Percentiles rank a stretch among this genome's conserved stretches.
Evolutionary conservation across 2,113 vertebrate species (phyloP).

Genomic region (Promerops cafer): DNA sequence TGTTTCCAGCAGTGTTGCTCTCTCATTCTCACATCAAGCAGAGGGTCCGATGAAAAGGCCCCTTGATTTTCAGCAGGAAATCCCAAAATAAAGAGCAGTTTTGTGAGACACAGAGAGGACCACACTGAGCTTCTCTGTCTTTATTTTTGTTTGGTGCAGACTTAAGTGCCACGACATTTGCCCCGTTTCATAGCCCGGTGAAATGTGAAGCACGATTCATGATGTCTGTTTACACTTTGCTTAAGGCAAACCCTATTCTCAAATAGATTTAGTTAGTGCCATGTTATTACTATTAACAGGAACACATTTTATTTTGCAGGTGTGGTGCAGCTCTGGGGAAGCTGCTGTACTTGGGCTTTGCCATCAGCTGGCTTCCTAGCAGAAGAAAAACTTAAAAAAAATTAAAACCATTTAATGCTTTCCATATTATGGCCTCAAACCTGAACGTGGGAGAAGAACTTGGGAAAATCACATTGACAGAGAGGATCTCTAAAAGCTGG

Average conservation of each 20-base stretch:
- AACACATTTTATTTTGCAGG: background rate
- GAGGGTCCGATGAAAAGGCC: background rate
- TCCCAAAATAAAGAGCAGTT: background rate
- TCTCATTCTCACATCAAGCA: background rate
- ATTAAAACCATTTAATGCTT: background rate
- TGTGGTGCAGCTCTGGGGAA: background rate
- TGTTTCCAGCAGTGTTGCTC: background rate
- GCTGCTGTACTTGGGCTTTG: background rate
- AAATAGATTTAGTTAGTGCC: background rate
- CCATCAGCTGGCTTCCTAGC: background rate
- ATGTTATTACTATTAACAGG: background rate
- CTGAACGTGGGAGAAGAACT: background rate
- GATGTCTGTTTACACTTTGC: background rate
- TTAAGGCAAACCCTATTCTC: background rate
- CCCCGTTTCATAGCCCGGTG: background rate
- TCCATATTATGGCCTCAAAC: accelerated
- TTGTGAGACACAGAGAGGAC: background rate
- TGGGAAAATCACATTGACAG: background rate
- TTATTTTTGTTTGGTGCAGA: background rate
- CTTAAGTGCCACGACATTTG: background rate
- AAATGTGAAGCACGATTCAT: background rate
- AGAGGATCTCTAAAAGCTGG: background rate
- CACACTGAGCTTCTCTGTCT: slow-evolving; percentile 7
- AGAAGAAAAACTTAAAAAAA: background rate
- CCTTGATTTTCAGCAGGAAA: slow-evolving; percentile 14